A percentile compares a stretch with the other conserved stretches of the same genome.
Evolutionary conservation across 2,888 invertebrate species (phyloP).

Genomic region (Eupithecia inturbata): DNA sequence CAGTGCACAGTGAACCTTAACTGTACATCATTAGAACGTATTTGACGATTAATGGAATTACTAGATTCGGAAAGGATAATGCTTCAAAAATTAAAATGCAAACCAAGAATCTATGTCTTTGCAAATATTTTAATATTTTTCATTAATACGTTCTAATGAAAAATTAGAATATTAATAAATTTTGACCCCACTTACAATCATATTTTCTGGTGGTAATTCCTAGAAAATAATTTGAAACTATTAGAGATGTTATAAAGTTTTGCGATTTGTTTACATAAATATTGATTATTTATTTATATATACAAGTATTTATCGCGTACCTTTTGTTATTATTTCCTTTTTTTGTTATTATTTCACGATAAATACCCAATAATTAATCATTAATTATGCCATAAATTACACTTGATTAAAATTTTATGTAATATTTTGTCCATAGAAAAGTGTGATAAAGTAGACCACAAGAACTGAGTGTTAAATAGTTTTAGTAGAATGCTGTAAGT

Average conservation of each 20-base stretch:
- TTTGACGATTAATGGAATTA: neutral
- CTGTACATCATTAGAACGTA: neutral
- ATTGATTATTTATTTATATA: too few relatives aligned
- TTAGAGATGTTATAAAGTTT: constrained; percentile 29
- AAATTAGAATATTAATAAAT: constrained; percentile 30
- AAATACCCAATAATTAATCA: too few relatives aligned
- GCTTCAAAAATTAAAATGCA: neutral
- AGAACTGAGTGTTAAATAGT: neutral
- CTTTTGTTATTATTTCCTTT: too few relatives aligned
- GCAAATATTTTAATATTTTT: neutral
- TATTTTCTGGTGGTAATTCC: constrained; percentile 46
- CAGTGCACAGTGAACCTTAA: constrained; percentile 19
- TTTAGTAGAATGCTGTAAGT: constrained; percentile 1
- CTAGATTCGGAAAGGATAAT: neutral
- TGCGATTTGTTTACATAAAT: too few relatives aligned
- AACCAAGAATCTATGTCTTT: neutral
- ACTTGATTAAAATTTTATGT: too few relatives aligned
- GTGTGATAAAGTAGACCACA: neutral
- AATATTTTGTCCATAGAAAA: neutral
- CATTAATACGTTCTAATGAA: constrained; percentile 13
- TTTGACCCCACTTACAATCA: constrained; percentile 50
- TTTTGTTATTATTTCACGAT: too few relatives aligned
- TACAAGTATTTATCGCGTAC: too few relatives aligned
- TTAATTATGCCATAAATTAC: too few relatives aligned
- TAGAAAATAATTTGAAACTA: constrained; percentile 40